These are phyloP conservation scores for Aphidoletes aphidimyza DNA, from an alignment of 2,888 invertebrate genomes.

Conservation along the genomic window DNA sequence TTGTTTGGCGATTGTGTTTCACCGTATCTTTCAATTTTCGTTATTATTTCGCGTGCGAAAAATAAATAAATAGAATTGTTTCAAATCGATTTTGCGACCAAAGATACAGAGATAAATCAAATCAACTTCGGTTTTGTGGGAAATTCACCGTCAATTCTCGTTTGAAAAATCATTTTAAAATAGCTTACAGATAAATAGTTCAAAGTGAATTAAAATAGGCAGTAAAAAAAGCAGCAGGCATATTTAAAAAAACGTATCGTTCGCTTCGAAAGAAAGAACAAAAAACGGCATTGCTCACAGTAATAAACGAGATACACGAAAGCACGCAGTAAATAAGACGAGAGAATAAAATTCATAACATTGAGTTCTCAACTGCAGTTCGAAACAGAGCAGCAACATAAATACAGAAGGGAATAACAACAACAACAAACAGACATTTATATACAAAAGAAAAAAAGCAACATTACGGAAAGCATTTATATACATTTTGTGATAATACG, in stretches of 20 bases:
- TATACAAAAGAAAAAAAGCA: background rate
- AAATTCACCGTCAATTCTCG: no score
- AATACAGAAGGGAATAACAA: no score
- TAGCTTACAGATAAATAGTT: background rate
- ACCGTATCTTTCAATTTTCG: background rate
- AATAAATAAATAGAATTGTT: no score
- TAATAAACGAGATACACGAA: no score
- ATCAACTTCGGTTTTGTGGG: no score
- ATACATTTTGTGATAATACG: conserved; percentile 17
- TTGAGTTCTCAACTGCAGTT: background rate
- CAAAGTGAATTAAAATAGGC: background rate
- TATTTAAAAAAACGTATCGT: no score
- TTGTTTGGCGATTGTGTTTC: conserved; percentile 48
- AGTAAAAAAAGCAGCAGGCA: background rate
- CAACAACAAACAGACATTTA: no score
- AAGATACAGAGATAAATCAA: no score
- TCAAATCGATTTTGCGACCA: no score
- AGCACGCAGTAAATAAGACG: background rate
- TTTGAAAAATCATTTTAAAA: no score
- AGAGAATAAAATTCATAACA: background rate
- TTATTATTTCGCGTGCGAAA: conserved; percentile 14
- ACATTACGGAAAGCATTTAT: background rate
- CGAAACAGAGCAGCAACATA: background rate
- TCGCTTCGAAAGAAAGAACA: no score
- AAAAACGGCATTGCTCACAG: no score